Evolutionary conservation across 1,140 invertebrate genomes (phyloP).

Genomic region (Danaus plexippus): DNA sequence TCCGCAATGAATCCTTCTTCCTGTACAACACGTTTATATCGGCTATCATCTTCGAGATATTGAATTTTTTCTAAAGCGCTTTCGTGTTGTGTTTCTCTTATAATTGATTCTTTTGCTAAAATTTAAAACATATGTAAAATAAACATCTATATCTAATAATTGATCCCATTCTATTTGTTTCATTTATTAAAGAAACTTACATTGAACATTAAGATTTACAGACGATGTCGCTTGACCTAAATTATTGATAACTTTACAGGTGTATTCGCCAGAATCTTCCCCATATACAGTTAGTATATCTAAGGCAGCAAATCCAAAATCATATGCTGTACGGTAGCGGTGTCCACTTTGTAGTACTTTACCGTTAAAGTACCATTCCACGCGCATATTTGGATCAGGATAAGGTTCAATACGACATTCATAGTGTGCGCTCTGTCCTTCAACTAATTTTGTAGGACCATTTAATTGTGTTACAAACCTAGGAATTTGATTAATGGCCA

Average conservation of each 20-base stretch:
- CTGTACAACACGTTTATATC: conserved; percentile 78
- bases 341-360: conserved; percentile 92
- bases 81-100: conserved; percentile 95
- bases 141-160: too few species aligned
- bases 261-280: conserved; percentile 95
- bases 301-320: conserved; percentile 95
- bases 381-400: conserved; percentile 92
- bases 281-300: conserved; percentile 94
- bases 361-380: conserved; percentile 96
- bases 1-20: conserved; percentile 85
- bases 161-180: too few species aligned
- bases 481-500: conserved; percentile 85
- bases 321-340: conserved; percentile 91
- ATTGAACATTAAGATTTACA: conserved; percentile 85
- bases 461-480: conserved; percentile 89
- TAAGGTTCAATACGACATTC: conserved; percentile 97
- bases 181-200: conserved; percentile 71
- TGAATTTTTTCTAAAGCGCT: conserved; percentile 93
- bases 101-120: conserved; percentile 87
- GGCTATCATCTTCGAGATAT: conserved; percentile 89
- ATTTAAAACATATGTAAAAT: conserved; percentile 10
- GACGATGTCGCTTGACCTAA: conserved; percentile 86
- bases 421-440: conserved; percentile 94
- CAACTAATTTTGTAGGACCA: conserved; percentile 84
- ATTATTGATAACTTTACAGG: conserved; percentile 90